Evolutionary conservation across 1,140 invertebrate genomes (phyloP).

Genomic region (Pararge aegeria): DNA sequence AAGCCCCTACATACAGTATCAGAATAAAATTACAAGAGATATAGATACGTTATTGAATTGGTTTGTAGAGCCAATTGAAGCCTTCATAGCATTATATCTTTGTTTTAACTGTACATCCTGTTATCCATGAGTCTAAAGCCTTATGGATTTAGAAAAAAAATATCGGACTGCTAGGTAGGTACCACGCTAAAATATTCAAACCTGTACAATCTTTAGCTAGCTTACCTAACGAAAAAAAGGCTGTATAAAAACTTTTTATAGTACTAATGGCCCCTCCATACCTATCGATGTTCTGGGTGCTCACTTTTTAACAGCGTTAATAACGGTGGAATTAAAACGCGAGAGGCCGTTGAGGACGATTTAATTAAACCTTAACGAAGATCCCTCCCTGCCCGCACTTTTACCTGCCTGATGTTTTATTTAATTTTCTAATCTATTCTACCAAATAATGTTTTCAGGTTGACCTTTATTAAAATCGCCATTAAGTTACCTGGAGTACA

Average conservation of each 20-base stretch:
- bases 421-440: constrained; percentile 59
- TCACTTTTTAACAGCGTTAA: constrained; percentile 78
- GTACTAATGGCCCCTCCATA: constrained; percentile 27
- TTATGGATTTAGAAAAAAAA: too few species aligned
- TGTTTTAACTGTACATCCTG: too few species aligned
- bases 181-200: too few species aligned
- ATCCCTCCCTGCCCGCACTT: constrained; percentile 43
- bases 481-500: not conserved
- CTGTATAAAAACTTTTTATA: not conserved
- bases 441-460: constrained; percentile 15
- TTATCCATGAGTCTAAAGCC: too few species aligned
- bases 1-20: too few species aligned
- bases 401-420: constrained; percentile 70
- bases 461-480: constrained; percentile 12
- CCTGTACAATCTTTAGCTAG: too few species aligned
- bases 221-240: not conserved
- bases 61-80: too few species aligned
- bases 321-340: constrained; percentile 79
- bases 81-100: too few species aligned
- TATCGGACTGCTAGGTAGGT: too few species aligned
- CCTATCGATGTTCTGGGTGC: constrained; percentile 38
- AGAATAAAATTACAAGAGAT: too few species aligned
- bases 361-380: constrained; percentile 79
- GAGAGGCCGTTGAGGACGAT: constrained; percentile 75
- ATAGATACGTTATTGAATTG: too few species aligned